These are phyloP conservation scores for Muntiacus reevesi DNA, from an alignment of 2,113 vertebrate genomes.

Conservation along the genomic window DNA sequence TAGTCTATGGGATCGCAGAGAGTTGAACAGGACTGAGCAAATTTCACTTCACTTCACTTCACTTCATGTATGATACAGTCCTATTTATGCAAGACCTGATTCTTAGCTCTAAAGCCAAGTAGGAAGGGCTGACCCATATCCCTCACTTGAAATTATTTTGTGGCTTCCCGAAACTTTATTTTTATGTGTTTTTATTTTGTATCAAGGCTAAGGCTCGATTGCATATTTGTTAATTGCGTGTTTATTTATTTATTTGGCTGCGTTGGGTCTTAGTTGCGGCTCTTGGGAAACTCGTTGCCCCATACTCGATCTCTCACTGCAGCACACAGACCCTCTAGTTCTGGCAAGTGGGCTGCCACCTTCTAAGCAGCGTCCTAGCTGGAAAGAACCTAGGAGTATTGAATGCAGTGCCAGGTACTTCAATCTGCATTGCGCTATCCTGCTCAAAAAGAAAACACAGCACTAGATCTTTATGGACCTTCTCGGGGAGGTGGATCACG, in stretches of 20 bases:
- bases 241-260: background rate
- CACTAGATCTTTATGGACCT: rapidly evolving
- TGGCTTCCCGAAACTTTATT: background rate
- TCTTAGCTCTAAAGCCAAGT: background rate
- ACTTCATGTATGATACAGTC: background rate
- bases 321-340: background rate
- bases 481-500: background rate
- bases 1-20: background rate
- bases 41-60: background rate
- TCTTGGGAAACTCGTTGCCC: background rate
- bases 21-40: background rate
- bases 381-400: background rate
- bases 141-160: background rate
- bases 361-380: background rate
- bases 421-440: background rate
- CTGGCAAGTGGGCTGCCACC: background rate
- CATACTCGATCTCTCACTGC: background rate
- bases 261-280: background rate
- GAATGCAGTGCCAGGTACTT: background rate
- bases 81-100: no score
- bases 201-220: background rate
- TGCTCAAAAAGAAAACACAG: background rate
- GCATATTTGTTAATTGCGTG: background rate
- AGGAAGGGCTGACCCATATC: background rate
- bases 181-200: background rate